phyloP scores from a whole-genome alignment of 1,140 invertebrate species.

The Drosophila setifemur region DNA sequence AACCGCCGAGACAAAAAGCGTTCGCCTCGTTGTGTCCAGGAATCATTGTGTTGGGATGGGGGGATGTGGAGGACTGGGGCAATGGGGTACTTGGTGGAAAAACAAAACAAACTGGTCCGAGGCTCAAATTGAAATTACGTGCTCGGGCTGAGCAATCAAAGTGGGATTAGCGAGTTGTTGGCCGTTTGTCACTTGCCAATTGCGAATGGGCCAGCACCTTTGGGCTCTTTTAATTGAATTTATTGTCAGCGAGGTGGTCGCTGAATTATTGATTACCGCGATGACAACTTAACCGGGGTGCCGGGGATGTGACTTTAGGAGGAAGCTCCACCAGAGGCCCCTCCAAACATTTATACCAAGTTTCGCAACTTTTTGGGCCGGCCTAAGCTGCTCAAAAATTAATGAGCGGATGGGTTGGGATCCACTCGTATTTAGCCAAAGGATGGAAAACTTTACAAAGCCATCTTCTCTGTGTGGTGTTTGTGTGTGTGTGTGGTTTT shows the following conservation, averaged over 20 bases:
- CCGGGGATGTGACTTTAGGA: neutral
- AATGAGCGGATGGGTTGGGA: constrained; percentile 33
- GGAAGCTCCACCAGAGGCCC: too few relatives aligned
- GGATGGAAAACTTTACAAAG: constrained; percentile 26
- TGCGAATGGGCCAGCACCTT: constrained; percentile 23
- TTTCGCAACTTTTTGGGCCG: constrained; percentile 42
- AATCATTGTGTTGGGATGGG: constrained; percentile 19
- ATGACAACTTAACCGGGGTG: constrained; percentile 45
- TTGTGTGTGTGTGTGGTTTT: constrained; percentile 15
- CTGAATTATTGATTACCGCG: constrained; percentile 63
- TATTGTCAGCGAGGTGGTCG: constrained; percentile 32
- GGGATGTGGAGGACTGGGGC: too few relatives aligned
- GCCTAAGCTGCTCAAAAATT: constrained; percentile 58
- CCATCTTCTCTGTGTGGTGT: constrained; percentile 19
- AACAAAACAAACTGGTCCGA: constrained; percentile 32
- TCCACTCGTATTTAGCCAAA: constrained; percentile 18
- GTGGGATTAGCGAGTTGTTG: constrained; percentile 55
- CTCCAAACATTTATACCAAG: constrained; percentile 56
- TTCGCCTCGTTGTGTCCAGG: constrained; percentile 15
- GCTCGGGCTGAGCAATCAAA: constrained; percentile 63
- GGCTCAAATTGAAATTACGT: constrained; percentile 64
- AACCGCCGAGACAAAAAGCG: constrained; percentile 35
- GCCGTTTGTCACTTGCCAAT: constrained; percentile 50
- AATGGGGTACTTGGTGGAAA: neutral
- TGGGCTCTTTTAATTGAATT: constrained; percentile 69